Conservation (phyloP, 2,888 invertebrate genomes). For the Ariolimax columbianus region DNA sequence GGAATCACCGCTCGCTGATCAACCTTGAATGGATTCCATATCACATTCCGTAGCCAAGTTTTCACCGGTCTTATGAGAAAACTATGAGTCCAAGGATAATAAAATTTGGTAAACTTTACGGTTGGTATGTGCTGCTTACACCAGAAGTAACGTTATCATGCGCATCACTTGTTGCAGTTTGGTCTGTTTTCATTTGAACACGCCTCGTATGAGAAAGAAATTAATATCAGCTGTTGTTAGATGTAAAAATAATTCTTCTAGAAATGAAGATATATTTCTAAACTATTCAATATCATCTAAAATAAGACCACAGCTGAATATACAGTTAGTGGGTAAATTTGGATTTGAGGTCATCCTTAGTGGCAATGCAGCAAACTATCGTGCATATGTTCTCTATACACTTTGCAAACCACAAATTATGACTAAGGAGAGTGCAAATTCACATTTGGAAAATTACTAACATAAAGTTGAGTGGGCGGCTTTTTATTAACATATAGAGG, state of each 20-base stretch:
- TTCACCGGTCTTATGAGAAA: no score
- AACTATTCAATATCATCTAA: not conserved
- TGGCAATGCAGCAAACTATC: not conserved
- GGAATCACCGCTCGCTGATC: no score
- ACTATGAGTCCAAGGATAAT: no score
- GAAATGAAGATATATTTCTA: not conserved
- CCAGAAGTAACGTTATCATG: no score
- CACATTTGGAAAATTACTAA: not conserved
- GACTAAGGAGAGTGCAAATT: slow-evolving; percentile 2
- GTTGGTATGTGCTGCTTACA: no score
- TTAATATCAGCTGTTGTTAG: not conserved
- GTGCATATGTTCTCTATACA: not conserved
- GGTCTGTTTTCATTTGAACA: no score
- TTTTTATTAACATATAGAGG: no score
- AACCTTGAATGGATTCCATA: no score
- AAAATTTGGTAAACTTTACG: no score
- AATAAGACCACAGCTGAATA: not conserved
- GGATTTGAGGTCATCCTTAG: not conserved
- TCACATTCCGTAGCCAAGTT: no score
- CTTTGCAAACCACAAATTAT: not conserved
- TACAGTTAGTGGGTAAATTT: not conserved
- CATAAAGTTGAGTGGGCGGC: no score
- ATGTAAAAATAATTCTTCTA: slow-evolving; percentile 18
- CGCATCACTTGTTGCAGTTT: no score
- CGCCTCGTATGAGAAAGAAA: not conserved